Base-by-base conservation (phyloP, 2,888 invertebrate species). In the Lithodes maja region DNA sequence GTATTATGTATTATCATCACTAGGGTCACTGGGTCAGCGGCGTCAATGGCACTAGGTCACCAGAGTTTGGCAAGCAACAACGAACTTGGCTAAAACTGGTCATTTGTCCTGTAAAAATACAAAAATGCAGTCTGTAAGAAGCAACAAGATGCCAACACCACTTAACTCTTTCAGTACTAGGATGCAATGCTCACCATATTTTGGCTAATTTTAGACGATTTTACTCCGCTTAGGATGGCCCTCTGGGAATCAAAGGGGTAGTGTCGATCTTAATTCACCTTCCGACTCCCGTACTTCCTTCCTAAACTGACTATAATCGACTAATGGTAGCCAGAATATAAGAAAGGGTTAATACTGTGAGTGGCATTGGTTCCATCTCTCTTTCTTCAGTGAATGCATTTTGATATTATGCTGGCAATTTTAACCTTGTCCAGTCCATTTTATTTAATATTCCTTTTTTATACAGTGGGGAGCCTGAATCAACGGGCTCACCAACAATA, bases 61-160 rank as follows among this genome's bases (percentile, higher is more conserved):
- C 84, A 89, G 88, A 81, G 71, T 74, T 85, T 78, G 88, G 88
- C 84, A 84, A 84, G 85, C 85, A 85, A 89, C 84, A 85, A 81
- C 77, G 78, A 82, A 69, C 83, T 75, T 75, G 87, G 87, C 78
- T 85, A 89, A 85, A 89, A 89, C 88, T 81, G 81, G 82, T 75
- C 81, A 81, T 75, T 75, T 54, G 50, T 55, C 80, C 74, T 86
- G 71, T 80, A 75, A 69, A 87, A 83, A 83, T 83, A 83, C 78
- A 87, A 87, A 83, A 83, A 83, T 82, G 87, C 87, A 87, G 50
- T 83, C 83, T 69, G 49, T 83, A 77, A 87, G 77, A 69, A 83
- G 54, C 79, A n/a, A 71, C 71, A 71, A 71, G 71, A 71, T 71
- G 71, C 71, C 71, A 82, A 87, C 83, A 61, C 74, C 83, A 87